These are phyloP conservation scores for Lasioglossum pauxillum DNA, from an alignment of 2,888 invertebrate species.

Conservation along the genomic window DNA sequence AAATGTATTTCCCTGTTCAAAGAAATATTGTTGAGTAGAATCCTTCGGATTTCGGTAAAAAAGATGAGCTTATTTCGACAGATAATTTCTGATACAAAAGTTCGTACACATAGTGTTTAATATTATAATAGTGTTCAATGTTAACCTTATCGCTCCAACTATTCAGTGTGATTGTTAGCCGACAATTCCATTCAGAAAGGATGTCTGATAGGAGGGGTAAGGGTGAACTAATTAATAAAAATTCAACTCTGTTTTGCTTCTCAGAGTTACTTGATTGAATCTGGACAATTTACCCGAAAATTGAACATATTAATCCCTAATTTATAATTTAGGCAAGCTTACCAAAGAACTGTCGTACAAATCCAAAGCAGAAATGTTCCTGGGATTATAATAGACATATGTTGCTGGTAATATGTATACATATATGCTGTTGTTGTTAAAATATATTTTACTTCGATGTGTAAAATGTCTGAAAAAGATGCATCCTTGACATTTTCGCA, in stretches of 20 bases:
- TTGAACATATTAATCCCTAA: background rate
- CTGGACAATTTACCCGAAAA: background rate
- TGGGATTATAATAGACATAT: background rate
- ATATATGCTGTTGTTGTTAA: background rate
- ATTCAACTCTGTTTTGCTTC: background rate
- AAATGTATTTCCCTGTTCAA: background rate
- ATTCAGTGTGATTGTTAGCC: background rate
- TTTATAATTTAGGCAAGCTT: background rate
- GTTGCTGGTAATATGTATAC: background rate
- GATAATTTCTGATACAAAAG: background rate
- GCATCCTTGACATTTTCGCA: background rate
- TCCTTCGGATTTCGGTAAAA: background rate
- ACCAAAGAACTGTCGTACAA: background rate
- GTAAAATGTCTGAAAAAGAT: background rate
- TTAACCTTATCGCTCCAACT: background rate
- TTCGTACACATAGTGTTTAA: background rate
- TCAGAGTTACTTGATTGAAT: background rate
- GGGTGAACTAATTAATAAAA: background rate
- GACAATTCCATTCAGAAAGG: background rate
- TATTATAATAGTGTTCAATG: background rate
- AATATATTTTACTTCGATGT: background rate
- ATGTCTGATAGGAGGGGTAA: background rate
- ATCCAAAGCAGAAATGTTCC: slow-evolving; percentile 1
- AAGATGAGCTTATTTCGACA: background rate
- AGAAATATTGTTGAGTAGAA: background rate